Evolutionary conservation across 2,797 vertebrate genomes (phyloP).

Genomic region (Sebastes diaconus): DNA sequence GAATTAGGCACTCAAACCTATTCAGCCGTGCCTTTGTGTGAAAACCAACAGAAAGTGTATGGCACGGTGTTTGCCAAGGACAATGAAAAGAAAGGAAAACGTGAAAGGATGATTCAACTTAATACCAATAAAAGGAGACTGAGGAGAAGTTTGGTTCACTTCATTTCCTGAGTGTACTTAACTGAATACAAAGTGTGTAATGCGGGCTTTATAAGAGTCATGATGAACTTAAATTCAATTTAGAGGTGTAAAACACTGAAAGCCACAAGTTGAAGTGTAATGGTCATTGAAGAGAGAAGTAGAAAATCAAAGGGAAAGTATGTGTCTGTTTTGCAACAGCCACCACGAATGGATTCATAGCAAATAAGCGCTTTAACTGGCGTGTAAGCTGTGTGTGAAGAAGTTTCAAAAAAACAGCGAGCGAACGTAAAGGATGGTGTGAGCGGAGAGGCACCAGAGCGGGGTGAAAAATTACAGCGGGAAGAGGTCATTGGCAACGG

Average conservation of each 20-base stretch:
- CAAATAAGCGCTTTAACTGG: slow-evolving; percentile 14
- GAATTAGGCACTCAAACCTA: slow-evolving; percentile 15
- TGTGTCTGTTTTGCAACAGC: neutral
- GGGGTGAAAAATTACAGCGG: slow-evolving; percentile 41
- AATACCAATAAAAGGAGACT: neutral
- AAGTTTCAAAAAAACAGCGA: slow-evolving; percentile 9
- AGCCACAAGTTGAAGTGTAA: neutral
- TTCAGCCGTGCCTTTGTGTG: neutral
- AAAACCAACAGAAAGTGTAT: neutral
- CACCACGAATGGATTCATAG: neutral
- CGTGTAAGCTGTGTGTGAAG: neutral
- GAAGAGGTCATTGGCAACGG: slow-evolving; percentile 37
- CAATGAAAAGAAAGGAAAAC: neutral
- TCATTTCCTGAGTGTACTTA: neutral
- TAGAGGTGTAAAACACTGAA: neutral
- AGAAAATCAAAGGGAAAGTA: neutral
- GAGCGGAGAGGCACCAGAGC: neutral
- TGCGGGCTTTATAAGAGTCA: neutral
- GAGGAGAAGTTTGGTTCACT: neutral
- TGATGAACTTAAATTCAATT: slow-evolving; percentile 39
- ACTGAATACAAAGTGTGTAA: neutral
- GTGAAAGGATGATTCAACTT: neutral
- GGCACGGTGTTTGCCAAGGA: neutral
- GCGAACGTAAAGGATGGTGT: neutral
- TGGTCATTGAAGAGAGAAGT: neutral